Conservation (phyloP, 2,888 invertebrate genomes). For the Apamea monoglypha region DNA sequence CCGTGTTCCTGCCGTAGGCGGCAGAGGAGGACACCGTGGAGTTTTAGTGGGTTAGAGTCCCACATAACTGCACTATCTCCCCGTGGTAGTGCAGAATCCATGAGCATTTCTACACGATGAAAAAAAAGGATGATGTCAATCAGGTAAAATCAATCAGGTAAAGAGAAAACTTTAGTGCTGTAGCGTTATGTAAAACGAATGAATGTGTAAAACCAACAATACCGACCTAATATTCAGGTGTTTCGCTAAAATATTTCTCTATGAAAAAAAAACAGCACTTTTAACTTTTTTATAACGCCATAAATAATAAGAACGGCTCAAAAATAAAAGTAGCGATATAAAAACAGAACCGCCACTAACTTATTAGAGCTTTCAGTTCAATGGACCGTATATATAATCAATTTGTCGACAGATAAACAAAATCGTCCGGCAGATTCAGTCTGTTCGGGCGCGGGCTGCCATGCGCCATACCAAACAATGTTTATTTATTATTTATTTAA, state of each 20-base stretch:
- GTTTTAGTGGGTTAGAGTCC: too few relatives aligned
- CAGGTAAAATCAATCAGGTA: too few relatives aligned
- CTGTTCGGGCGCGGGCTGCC: conserved; percentile 25
- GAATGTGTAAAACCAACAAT: background rate
- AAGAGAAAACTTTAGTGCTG: background rate
- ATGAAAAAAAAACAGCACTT: conserved; percentile 20
- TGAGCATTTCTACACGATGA: too few relatives aligned
- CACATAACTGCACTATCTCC: too few relatives aligned
- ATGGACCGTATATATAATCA: conserved; percentile 68
- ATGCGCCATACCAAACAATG: conserved; percentile 40
- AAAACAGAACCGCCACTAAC: conserved; percentile 62
- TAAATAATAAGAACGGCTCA: conserved; percentile 42
- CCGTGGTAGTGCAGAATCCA: too few relatives aligned
- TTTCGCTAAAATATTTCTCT: background rate
- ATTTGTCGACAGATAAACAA: conserved; percentile 66
- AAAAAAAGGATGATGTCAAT: too few relatives aligned
- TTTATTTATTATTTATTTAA: conserved; percentile 48
- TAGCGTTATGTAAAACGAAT: background rate
- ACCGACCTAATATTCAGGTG: background rate
- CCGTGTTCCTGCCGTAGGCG: too few relatives aligned
- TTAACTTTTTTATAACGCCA: conserved; percentile 21
- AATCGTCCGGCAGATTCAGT: conserved; percentile 53
- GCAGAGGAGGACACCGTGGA: too few relatives aligned
- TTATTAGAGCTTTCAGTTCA: conserved; percentile 68
- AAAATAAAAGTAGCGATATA: conserved; percentile 50